These are phyloP conservation scores for Nemoura dubitans DNA, from an alignment of 2,888 invertebrate species.

Conservation along the genomic window DNA sequence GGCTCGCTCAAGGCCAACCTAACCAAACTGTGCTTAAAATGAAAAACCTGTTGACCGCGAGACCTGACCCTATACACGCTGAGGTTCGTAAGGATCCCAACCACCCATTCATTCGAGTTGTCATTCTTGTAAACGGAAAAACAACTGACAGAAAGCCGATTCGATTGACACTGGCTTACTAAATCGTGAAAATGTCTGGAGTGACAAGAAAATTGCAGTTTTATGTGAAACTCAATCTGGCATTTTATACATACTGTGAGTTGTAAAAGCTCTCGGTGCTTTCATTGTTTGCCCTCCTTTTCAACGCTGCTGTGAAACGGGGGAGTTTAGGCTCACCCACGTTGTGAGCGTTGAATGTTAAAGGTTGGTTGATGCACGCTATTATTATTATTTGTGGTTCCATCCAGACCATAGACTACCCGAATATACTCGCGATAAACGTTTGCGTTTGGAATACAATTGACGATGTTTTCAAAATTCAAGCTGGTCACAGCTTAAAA, in stretches of 20 bases:
- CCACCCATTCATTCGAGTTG: not conserved
- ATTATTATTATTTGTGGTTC: not conserved
- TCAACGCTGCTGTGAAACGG: not conserved
- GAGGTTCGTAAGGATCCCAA: not conserved
- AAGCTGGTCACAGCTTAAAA: not conserved
- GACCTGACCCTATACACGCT: not conserved
- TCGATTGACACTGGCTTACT: too few relatives aligned
- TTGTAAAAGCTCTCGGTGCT: too few relatives aligned
- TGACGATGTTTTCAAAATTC: not conserved
- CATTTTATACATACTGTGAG: too few relatives aligned
- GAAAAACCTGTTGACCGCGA: not conserved
- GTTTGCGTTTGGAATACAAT: not conserved
- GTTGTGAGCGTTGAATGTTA: not conserved
- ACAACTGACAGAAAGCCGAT: too few relatives aligned
- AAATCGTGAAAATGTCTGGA: too few relatives aligned
- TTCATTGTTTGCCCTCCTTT: too few relatives aligned
- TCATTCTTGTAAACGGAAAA: not conserved
- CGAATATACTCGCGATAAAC: too few relatives aligned
- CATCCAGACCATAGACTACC: not conserved
- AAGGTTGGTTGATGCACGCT: not conserved
- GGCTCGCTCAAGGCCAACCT: not conserved
- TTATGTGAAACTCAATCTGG: too few relatives aligned
- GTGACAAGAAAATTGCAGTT: too few relatives aligned
- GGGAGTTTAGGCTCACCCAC: not conserved
- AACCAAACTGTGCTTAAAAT: not conserved